These are phyloP conservation scores for Cisticola juncidis DNA, from an alignment of 2,113 vertebrate species.

Conservation along the genomic window DNA sequence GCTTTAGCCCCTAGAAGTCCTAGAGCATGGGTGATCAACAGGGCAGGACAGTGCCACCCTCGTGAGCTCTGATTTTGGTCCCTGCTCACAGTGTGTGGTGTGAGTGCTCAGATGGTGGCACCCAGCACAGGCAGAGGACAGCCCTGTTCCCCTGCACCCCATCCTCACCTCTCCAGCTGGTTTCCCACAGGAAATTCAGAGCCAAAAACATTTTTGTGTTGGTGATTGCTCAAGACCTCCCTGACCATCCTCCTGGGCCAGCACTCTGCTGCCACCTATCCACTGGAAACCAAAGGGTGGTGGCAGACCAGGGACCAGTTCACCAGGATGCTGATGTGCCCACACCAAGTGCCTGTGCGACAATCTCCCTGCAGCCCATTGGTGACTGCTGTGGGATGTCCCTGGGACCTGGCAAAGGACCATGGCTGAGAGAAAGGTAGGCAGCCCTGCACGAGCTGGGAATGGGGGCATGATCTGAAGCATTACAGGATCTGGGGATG, in stretches of 20 bases:
- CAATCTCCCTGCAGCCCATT: neutral
- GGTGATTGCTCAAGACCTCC: too few relatives aligned
- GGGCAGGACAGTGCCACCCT: neutral
- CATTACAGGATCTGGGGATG: neutral
- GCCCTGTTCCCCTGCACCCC: accelerated
- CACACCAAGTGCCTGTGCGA: accelerated
- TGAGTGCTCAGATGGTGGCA: neutral
- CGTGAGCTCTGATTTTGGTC: neutral
- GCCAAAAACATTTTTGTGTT: accelerated
- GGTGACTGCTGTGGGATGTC: neutral
- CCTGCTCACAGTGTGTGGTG: accelerated
- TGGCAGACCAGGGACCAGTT: neutral
- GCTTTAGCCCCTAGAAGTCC: neutral
- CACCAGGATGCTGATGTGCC: neutral
- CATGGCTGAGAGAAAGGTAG: accelerated
- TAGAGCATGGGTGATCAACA: neutral
- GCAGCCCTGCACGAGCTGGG: accelerated
- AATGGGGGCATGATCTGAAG: neutral
- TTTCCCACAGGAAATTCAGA: neutral
- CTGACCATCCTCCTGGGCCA: accelerated
- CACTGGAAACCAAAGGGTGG: accelerated
- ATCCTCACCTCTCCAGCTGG: accelerated
- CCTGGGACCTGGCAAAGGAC: neutral
- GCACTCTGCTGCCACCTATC: neutral
- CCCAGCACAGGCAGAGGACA: accelerated